Conservation (phyloP, 2,888 invertebrate genomes). For the Rotaria magnacalcarata region DNA sequence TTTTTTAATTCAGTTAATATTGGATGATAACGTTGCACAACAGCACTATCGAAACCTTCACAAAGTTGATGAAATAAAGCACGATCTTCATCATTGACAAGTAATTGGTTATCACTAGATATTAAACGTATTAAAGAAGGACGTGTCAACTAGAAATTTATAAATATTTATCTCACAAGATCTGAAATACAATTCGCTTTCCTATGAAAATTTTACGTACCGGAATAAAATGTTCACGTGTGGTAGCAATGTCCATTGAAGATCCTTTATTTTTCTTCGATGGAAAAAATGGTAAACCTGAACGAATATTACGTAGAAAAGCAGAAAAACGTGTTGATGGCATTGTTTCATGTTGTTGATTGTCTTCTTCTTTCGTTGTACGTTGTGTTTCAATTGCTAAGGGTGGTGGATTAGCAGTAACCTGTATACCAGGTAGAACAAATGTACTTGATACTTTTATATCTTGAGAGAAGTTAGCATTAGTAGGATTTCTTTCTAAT, state of each 20-base stretch:
- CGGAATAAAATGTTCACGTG: constrained; percentile 25
- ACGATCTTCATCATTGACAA: background rate
- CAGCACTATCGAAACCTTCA: constrained; percentile 53
- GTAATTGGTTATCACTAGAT: background rate
- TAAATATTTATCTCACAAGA: too few relatives aligned
- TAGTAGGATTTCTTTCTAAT: background rate
- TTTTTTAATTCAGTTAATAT: constrained; percentile 54
- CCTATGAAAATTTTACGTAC: background rate
- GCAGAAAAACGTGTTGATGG: constrained; percentile 11
- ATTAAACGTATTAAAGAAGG: constrained; percentile 19
- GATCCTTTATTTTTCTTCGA: background rate
- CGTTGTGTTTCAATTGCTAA: background rate
- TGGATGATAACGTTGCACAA: constrained; percentile 55
- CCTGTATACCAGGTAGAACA: background rate
- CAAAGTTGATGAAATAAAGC: constrained; percentile 53
- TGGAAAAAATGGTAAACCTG: background rate
- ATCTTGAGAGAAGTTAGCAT: background rate
- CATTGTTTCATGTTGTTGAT: background rate
- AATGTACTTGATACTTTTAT: background rate
- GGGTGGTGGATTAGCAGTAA: too few relatives aligned
- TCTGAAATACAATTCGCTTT: too few relatives aligned
- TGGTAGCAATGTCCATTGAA: background rate
- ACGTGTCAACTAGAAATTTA: background rate
- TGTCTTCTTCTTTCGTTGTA: background rate
- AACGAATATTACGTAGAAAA: constrained; percentile 1